Conservation (phyloP, 2,888 invertebrate species). For the Ectemnius continuus region DNA sequence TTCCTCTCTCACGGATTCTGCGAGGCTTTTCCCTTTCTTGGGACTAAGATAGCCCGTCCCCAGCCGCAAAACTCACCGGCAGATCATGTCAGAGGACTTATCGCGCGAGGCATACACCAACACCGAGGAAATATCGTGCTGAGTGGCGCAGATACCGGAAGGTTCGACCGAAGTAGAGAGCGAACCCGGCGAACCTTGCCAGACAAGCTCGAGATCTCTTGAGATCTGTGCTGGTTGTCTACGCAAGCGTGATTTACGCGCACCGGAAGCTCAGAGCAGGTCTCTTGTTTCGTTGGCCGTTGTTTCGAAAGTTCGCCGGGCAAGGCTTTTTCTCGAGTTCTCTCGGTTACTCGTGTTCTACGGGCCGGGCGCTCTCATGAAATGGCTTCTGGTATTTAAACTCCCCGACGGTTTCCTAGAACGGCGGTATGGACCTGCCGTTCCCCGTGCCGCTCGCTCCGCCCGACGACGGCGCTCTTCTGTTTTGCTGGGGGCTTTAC, state of each 20-base stretch:
- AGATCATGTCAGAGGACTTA: no score
- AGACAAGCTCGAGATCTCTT: background rate
- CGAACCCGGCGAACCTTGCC: no score
- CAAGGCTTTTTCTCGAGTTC: conserved; percentile 9
- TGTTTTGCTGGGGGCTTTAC: conserved; percentile 5
- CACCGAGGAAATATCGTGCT: no score
- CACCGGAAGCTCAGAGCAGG: conserved; percentile 17
- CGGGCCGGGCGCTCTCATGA: background rate
- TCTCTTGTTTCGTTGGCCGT: conserved; percentile 2
- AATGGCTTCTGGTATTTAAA: conserved; percentile 6
- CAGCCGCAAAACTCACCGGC: no score
- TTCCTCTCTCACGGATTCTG: no score
- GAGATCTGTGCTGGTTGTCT: background rate
- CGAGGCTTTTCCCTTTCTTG: no score
- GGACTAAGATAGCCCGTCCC: no score
- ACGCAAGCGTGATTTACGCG: conserved; percentile 18
- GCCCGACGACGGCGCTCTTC: background rate
- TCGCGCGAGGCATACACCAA: no score
- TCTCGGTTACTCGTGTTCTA: conserved; percentile 2
- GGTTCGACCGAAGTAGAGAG: no score
- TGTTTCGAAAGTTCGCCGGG: conserved; percentile 9
- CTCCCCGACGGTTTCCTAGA: conserved; percentile 5
- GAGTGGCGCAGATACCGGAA: no score
- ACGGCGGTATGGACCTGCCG: background rate
- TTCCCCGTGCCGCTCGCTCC: background rate